These are phyloP conservation scores for Anthonomus grandis DNA, from an alignment of 1,140 invertebrate genomes.

Conservation along the genomic window DNA sequence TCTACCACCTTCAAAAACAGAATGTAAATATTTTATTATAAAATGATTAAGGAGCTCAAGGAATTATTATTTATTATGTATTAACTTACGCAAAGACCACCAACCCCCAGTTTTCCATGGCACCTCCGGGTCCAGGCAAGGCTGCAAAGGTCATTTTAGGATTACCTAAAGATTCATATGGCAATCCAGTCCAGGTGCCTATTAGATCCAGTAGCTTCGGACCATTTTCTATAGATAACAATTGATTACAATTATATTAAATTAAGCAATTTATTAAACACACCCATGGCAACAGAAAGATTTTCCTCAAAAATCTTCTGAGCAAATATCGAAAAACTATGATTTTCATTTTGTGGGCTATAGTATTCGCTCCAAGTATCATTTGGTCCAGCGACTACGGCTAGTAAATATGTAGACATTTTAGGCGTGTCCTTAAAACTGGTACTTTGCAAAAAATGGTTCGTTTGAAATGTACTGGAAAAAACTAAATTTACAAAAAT, in stretches of 20 bases:
- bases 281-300: too few relatives aligned
- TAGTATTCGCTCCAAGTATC: neutral
- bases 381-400: slow-evolving; percentile 13
- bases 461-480: too few relatives aligned
- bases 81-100: slow-evolving; percentile 76
- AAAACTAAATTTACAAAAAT: too few relatives aligned
- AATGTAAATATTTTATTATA: neutral
- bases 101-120: slow-evolving; percentile 88
- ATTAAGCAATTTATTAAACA: too few relatives aligned
- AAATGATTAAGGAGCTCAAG: neutral
- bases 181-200: slow-evolving; percentile 48
- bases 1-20: too few relatives aligned
- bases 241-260: slow-evolving; percentile 50
- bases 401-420: slow-evolving; percentile 26
- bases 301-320: slow-evolving; percentile 59
- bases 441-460: too few relatives aligned
- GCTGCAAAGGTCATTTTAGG: slow-evolving; percentile 60
- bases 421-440: slow-evolving; percentile 9
- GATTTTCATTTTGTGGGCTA: neutral
- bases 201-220: slow-evolving; percentile 50
- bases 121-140: slow-evolving; percentile 79
- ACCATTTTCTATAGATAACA: slow-evolving; percentile 53
- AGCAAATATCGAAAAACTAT: slow-evolving; percentile 60
- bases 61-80: neutral
- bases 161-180: slow-evolving; percentile 42